Evolutionary conservation across 2,797 vertebrate genomes (phyloP).

Genomic region (Pitangus sulphuratus): DNA sequence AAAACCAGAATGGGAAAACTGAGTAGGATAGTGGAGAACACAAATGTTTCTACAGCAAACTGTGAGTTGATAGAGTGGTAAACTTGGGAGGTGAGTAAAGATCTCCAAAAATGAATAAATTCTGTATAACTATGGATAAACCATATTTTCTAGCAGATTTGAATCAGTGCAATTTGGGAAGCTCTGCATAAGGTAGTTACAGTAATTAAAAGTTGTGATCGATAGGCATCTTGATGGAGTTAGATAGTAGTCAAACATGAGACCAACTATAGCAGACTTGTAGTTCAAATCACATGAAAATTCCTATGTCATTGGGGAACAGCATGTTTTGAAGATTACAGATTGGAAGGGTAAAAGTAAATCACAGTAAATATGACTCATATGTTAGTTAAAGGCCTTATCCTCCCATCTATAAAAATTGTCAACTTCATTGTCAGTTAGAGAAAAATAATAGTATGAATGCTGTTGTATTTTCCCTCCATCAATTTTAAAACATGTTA

Average conservation of each 20-base stretch:
- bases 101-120: neutral
- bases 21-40: neutral
- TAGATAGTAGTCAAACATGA: neutral
- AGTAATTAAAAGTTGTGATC: neutral
- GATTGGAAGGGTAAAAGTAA: neutral
- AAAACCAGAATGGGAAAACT: neutral
- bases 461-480: neutral
- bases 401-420: neutral
- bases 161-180: neutral
- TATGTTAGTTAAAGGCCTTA: neutral
- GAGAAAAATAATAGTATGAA: neutral
- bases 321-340: neutral
- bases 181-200: neutral
- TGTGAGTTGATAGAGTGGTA: neutral
- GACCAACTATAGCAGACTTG: neutral
- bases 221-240: neutral
- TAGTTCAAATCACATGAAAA: neutral
- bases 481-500: neutral
- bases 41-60: neutral
- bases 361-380: neutral
- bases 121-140: neutral
- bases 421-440: neutral
- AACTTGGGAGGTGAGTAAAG: neutral
- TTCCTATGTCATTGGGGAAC: neutral
- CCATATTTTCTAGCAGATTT: neutral